Evolutionary conservation across 2,888 invertebrate genomes (phyloP).

Genomic region (Pegoplata infirma): DNA sequence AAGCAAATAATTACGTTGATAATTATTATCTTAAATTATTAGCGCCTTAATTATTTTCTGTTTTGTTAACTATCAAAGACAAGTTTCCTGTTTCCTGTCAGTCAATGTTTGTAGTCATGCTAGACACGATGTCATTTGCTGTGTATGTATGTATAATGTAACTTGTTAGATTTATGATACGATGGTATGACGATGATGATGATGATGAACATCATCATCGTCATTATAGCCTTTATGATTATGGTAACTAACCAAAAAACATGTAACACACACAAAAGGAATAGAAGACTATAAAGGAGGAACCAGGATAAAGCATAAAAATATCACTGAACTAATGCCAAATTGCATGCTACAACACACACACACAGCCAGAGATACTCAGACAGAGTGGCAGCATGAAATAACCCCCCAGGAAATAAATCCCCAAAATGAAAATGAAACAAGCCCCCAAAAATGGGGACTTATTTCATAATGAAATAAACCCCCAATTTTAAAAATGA

Average conservation of each 20-base stretch:
- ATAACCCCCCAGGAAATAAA: no score
- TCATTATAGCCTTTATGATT: no score
- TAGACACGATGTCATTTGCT: slow-evolving; percentile 42
- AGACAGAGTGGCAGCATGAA: no score
- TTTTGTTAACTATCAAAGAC: slow-evolving; percentile 46
- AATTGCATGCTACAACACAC: neutral
- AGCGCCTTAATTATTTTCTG: slow-evolving; percentile 51
- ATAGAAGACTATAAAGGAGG: neutral
- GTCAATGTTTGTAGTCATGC: slow-evolving; percentile 41
- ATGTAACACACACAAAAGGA: neutral
- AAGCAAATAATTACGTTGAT: neutral
- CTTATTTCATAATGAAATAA: no score
- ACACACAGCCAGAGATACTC: neutral
- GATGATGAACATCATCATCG: no score
- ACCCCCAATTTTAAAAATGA: no score
- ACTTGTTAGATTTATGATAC: neutral
- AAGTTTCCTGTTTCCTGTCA: slow-evolving; percentile 53
- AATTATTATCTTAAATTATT: slow-evolving; percentile 36
- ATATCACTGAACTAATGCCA: neutral
- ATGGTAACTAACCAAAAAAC: neutral
- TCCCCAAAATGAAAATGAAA: no score
- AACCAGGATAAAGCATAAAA: neutral
- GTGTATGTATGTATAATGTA: neutral
- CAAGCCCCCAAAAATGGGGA: no score
- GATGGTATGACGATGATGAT: neutral